Base-by-base conservation (phyloP, 2,113 vertebrate species). In the Paramormyrops kingsleyae region DNA sequence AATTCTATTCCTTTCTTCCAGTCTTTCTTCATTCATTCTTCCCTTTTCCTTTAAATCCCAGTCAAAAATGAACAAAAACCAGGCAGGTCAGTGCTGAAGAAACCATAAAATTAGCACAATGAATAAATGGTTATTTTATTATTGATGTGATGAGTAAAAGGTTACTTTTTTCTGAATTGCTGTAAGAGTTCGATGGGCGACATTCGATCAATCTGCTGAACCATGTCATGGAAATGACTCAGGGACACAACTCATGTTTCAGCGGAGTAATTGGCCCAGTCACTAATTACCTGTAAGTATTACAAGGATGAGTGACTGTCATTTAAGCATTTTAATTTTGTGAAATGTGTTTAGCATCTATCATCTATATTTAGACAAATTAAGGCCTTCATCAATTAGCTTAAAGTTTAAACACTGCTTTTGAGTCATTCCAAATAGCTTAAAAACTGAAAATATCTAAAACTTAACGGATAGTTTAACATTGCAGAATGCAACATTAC, bases 301-400 rank as follows among this genome's bases (percentile, higher is more conserved):
- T 97, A 95, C 95, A 97, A 96, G 95, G 95, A 95, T 97, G 96
- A 97, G 94, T 96, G 95, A 96, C 93, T 97, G 95, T 96, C 96
- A 95, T 96, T 97, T 97, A 96, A 95, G 94, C 94, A 94, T 95
- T 95, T 95, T 96, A 92, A 95, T 95, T 96, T 93, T 93, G 87
- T 84, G 92, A 92, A 95, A 95, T 94, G 93, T 93, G 92, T 92
- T 94, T 95, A 19, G 24, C 52, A 49, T 47, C 47, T 88, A 24
- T 85, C 83, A 42, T 91, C 94, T 92, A 92, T 44, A 27, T 94
- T 95, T 89, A 87, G 92, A 74, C 94, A 49, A 7, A 49, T 27
- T 13, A 47, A 47, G 70, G 62, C 59, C 59, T 62, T 62, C 6
- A 62, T 62, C 59, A 62, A 62, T n/a, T n/a, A 62, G 0, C 24